Evolutionary conservation across 1,140 invertebrate genomes (phyloP).

Genomic region (Rhagoletis pomonella): DNA sequence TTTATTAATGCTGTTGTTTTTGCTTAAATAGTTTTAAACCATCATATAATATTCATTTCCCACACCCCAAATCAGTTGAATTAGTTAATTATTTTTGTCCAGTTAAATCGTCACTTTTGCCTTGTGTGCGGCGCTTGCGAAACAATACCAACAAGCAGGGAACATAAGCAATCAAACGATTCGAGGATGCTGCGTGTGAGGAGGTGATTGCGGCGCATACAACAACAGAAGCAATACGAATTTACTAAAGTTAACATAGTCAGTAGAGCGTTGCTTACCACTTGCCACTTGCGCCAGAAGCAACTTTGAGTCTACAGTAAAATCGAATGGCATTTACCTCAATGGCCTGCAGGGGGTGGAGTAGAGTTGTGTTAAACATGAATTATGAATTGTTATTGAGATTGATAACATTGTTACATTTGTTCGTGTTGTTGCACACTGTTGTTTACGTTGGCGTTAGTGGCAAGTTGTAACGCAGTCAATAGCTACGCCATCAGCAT

Average conservation of each 20-base stretch:
- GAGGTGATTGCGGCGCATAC: neutral
- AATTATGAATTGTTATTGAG: conserved; percentile 75
- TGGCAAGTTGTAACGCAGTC: conserved; percentile 34
- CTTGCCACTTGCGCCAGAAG: neutral
- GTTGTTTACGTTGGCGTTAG: conserved; percentile 10
- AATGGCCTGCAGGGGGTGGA: neutral
- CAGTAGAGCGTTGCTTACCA: neutral
- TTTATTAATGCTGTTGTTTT: too few relatives aligned
- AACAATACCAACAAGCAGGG: conserved; percentile 10
- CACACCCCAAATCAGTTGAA: too few relatives aligned
- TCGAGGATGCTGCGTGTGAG: conserved; percentile 3
- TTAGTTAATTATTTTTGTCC: too few relatives aligned
- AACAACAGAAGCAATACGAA: neutral
- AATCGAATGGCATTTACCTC: neutral
- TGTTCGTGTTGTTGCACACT: conserved; percentile 56
- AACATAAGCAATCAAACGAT: conserved; percentile 45
- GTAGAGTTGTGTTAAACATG: conserved; percentile 72
- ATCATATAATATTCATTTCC: too few relatives aligned
- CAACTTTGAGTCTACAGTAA: neutral
- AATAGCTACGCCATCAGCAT: too few relatives aligned
- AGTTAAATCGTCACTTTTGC: too few relatives aligned
- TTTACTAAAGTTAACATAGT: neutral
- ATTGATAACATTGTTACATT: conserved; percentile 68
- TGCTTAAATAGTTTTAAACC: too few relatives aligned
- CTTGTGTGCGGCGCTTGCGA: neutral